Percentiles rank a stretch among this genome's conserved stretches.
These are phyloP conservation scores for Leucophora obtusa DNA, from an alignment of 2,888 invertebrate genomes.

Conservation along the genomic window DNA sequence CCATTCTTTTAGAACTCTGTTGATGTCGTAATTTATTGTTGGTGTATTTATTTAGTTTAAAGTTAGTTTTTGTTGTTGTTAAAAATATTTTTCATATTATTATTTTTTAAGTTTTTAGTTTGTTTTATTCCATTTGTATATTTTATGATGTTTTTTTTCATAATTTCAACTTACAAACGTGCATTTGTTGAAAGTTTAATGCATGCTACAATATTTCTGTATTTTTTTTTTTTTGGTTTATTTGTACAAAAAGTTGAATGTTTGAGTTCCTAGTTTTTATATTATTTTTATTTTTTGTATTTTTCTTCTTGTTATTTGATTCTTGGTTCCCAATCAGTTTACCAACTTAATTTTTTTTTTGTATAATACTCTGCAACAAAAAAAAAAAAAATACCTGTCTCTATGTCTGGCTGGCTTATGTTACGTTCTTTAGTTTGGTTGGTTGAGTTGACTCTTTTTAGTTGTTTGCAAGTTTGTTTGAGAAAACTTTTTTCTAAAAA, in stretches of 20 bases:
- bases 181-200: constrained; percentile 38
- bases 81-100: constrained; percentile 13
- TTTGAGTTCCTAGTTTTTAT: constrained; percentile 48
- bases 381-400: not conserved
- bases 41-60: constrained; percentile 3
- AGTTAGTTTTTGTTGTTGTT: not conserved
- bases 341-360: constrained; percentile 22
- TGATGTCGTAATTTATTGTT: not conserved
- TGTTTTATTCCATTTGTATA: constrained; percentile 10
- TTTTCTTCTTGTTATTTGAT: constrained; percentile 55
- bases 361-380: not conserved
- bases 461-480: not conserved
- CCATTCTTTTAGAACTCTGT: not conserved
- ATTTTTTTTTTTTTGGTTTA: not conserved
- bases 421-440: not conserved
- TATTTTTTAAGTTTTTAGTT: constrained; percentile 7
- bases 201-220: constrained; percentile 17
- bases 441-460: not conserved
- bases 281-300: constrained; percentile 27
- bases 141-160: constrained; percentile 57
- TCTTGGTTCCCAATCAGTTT: constrained; percentile 61
- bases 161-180: constrained; percentile 55
- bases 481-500: not conserved
- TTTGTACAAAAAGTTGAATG: constrained; percentile 52
- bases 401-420: not conserved